Percentiles rank a stretch among this genome's conserved stretches.
phyloP scores from a whole-genome alignment of 2,797 vertebrate species.

The Poeciliopsis gracilis region DNA sequence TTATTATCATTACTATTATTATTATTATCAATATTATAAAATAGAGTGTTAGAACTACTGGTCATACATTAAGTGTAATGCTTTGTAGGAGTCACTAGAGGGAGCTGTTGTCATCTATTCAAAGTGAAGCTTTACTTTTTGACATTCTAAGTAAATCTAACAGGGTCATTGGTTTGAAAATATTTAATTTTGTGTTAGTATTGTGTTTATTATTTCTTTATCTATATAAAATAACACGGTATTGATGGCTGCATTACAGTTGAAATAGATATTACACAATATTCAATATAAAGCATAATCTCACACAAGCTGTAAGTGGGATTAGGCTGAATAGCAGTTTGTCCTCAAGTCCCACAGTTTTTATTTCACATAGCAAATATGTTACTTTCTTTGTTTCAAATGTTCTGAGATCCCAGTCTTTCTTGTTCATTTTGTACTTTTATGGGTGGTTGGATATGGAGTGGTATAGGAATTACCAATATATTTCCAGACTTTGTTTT shows the following conservation, averaged over 20 bases:
- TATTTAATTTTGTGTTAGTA: background rate
- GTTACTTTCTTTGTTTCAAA: background rate
- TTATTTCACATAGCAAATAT: background rate
- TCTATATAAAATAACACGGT: background rate
- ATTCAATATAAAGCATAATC: background rate
- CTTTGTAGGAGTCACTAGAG: slow-evolving; percentile 59
- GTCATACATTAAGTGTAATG: slow-evolving; percentile 38
- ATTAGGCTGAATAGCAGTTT: background rate
- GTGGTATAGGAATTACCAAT: background rate
- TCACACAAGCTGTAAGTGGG: background rate
- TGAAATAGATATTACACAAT: background rate
- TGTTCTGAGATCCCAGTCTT: background rate
- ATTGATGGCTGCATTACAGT: background rate
- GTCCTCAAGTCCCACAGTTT: background rate
- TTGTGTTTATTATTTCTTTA: background rate
- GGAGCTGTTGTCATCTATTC: slow-evolving; percentile 53
- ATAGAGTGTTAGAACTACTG: background rate
- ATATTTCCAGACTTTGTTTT: background rate
- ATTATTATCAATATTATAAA: background rate
- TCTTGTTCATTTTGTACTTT: background rate
- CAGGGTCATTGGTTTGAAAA: background rate
- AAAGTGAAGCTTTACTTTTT: background rate
- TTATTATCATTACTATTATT: background rate
- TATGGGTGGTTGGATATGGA: background rate
- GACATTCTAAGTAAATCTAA: background rate